Evolutionary conservation across 2,113 vertebrate genomes (phyloP).

Genomic region (Lophura nycthemera): DNA sequence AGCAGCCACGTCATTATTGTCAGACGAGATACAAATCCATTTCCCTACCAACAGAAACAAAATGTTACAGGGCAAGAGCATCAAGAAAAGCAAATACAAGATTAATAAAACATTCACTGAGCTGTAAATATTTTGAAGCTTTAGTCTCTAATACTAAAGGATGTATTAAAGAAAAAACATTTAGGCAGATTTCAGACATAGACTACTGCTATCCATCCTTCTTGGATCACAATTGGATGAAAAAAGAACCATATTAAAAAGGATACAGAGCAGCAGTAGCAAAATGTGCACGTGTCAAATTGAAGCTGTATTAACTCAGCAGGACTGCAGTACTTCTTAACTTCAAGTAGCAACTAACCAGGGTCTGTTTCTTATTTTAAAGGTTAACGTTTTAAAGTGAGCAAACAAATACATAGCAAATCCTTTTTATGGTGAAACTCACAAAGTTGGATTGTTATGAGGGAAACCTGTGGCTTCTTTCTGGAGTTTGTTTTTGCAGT

Average conservation of each 20-base stretch:
- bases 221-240: background rate
- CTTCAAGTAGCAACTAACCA: background rate
- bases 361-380: slow-evolving; percentile 10
- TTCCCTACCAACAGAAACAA: background rate
- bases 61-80: background rate
- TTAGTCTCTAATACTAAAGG: background rate
- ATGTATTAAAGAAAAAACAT: background rate
- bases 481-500: slow-evolving; percentile 36
- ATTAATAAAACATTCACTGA: background rate
- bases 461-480: slow-evolving; percentile 22
- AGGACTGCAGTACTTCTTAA: background rate
- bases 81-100: background rate
- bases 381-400: slow-evolving; percentile 24
- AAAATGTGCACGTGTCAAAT: fast-evolving
- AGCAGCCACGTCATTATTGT: slow-evolving; percentile 7
- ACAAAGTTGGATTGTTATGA: background rate
- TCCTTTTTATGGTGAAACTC: background rate
- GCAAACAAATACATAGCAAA: slow-evolving; percentile 34
- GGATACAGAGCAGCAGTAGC: background rate
- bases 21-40: background rate
- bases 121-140: background rate
- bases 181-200: background rate
- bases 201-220: background rate
- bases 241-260: fast-evolving
- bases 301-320: background rate